phyloP scores from a whole-genome alignment of 2,113 vertebrate genomes.

The Ploceus nigricollis region DNA sequence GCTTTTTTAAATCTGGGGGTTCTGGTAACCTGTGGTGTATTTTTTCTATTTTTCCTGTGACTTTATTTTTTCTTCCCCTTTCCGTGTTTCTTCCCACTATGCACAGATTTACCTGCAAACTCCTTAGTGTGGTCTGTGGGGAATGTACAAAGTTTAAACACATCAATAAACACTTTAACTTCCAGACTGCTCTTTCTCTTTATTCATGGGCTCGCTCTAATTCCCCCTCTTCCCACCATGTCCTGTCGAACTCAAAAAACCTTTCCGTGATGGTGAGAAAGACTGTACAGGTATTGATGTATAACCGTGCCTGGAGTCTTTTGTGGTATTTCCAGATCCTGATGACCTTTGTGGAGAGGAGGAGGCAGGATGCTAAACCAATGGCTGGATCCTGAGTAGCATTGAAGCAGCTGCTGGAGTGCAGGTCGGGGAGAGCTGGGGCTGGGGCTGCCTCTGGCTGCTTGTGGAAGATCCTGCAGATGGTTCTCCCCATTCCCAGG shows the following conservation, averaged over 20 bases:
- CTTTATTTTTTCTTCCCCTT: slow-evolving; percentile 59
- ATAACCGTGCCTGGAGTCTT: neutral
- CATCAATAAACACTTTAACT: slow-evolving; percentile 98
- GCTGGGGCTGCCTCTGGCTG: neutral
- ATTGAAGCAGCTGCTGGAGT: fast-evolving
- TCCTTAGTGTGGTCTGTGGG: slow-evolving; percentile 89
- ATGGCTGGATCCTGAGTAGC: fast-evolving
- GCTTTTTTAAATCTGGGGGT: slow-evolving; percentile 80
- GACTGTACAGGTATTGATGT: neutral
- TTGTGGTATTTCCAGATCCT: neutral
- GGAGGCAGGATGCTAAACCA: neutral
- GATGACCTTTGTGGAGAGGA: neutral
- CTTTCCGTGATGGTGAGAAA: neutral
- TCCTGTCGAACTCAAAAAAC: neutral
- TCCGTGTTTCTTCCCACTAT: slow-evolving; percentile 89
- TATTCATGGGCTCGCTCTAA: neutral
- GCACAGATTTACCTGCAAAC: slow-evolving; percentile 91
- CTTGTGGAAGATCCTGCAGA: fast-evolving
- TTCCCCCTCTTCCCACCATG: fast-evolving
- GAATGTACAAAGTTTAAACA: slow-evolving; percentile 84
- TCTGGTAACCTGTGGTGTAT: slow-evolving; percentile 89
- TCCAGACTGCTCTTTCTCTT: slow-evolving; percentile 69
- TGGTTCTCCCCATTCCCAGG: neutral
- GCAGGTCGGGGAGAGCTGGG: neutral
- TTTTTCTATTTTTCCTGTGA: slow-evolving; percentile 80